Percentiles rank a stretch among this genome's conserved stretches.
These are phyloP conservation scores for Bos taurus DNA, from an alignment of 2,113 vertebrate genomes.

Conservation along the genomic window ARS-UCD2.0 NC_037356.1:1223501-1224000, in stretches of 20 bases:
- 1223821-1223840: neutral
- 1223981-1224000: no score
- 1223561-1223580: neutral
- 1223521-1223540: neutral
- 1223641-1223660: neutral
- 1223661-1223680: neutral
- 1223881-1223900: neutral
- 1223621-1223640: neutral
- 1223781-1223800: neutral
- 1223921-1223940: no score
- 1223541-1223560: neutral
- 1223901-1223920: neutral
- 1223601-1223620: neutral
- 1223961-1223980: no score
- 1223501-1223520: neutral
- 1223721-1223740: neutral
- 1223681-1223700: neutral
- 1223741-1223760: neutral
- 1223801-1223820: rapidly evolving
- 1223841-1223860: slow-evolving; percentile 6
- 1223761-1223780: neutral
- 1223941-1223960: no score
- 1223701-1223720: neutral
- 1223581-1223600: neutral
- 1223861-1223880: slow-evolving; percentile 47